These are phyloP conservation scores for Naso thynnoides DNA, from an alignment of 2,797 vertebrate genomes.

Conservation along the genomic window DNA sequence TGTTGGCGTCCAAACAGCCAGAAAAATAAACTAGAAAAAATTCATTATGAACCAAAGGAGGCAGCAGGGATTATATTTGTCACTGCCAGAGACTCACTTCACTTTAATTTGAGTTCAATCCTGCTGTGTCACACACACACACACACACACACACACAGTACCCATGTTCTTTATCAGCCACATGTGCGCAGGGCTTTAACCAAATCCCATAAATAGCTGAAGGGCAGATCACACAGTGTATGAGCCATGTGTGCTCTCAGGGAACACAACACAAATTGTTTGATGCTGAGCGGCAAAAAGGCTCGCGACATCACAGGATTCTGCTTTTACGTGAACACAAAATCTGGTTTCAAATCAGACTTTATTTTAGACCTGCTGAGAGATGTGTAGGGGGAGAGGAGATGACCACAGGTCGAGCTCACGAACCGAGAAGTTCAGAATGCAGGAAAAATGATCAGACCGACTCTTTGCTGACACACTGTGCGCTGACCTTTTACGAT, in stretches of 20 bases:
- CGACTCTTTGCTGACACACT: not conserved
- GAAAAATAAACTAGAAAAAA: conserved; percentile 1
- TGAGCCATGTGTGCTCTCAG: conserved; percentile 34
- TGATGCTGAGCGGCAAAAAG: conserved; percentile 3
- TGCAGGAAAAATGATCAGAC: not conserved
- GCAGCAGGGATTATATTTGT: conserved; percentile 48
- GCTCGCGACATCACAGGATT: conserved; percentile 17
- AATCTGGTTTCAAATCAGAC: not conserved
- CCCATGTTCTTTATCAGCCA: conserved; percentile 20
- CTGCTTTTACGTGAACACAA: not conserved
- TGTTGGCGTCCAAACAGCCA: not conserved
- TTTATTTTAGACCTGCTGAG: not conserved
- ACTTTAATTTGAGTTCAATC: conserved; percentile 37
- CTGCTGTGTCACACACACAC: conserved; percentile 28
- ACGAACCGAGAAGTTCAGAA: not conserved
- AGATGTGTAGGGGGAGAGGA: not conserved
- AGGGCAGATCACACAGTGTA: conserved; percentile 34
- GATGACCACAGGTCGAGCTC: not conserved
- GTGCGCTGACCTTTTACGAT: not conserved
- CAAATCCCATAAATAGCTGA: conserved; percentile 46
- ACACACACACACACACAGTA: conserved; percentile 9
- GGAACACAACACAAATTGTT: conserved; percentile 23
- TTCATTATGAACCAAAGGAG: conserved; percentile 22
- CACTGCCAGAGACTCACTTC: conserved; percentile 46
- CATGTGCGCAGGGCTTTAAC: conserved; percentile 38